phyloP scores from a whole-genome alignment of 2,888 invertebrate species.

The Folsomia candida region DNA sequence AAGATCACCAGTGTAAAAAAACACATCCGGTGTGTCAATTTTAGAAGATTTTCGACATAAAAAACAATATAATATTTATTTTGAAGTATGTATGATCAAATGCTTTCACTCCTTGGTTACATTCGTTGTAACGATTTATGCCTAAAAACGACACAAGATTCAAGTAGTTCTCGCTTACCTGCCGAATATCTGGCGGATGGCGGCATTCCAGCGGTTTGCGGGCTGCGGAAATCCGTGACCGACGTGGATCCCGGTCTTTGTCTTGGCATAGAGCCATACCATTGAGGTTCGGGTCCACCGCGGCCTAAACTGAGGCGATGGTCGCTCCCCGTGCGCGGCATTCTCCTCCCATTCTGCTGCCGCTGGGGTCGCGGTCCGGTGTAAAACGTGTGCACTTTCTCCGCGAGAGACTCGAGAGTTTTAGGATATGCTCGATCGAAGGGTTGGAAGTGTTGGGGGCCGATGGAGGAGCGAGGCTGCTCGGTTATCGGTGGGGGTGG shows the following conservation, averaged over 20 bases:
- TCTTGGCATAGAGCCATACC: constrained; percentile 51
- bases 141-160: too few species aligned
- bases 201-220: constrained; percentile 34
- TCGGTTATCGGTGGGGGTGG: constrained; percentile 79
- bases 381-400: constrained; percentile 87
- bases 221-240: constrained; percentile 22
- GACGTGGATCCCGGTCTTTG: constrained; percentile 34
- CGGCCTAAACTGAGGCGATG: constrained; percentile 62
- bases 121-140: too few species aligned
- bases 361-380: constrained; percentile 56
- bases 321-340: constrained; percentile 84
- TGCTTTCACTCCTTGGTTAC: too few species aligned
- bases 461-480: constrained; percentile 71
- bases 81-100: too few species aligned
- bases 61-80: too few species aligned
- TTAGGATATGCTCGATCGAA: constrained; percentile 84
- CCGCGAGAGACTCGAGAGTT: constrained; percentile 84
- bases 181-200: constrained; percentile 46
- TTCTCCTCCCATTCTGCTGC: constrained; percentile 41
- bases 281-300: constrained; percentile 36
- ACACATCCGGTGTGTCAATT: too few species aligned
- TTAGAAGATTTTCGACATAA: too few species aligned
- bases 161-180: too few species aligned
- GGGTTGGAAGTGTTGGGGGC: constrained; percentile 75
- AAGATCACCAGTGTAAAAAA: too few species aligned